Evolutionary conservation across 1,140 invertebrate species (phyloP), one percentile per base, ranked within the genome.

Genomic region (Drosophila nebulosa): DNA sequence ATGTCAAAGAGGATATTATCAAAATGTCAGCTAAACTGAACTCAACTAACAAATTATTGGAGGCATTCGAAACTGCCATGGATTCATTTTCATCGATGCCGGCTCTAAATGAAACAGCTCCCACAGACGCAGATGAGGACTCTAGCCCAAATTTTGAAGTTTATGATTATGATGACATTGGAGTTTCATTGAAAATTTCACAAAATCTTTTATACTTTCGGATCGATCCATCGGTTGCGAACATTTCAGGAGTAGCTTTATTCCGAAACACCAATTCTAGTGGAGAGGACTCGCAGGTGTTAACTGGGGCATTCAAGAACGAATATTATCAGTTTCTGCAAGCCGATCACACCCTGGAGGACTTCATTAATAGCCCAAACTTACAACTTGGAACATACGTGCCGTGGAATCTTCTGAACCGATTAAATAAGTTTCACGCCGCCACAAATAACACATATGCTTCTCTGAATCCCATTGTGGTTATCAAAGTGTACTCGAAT

Each of bases 221-320:
- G 35, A 92, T 93, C 2, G 93, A 93, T 86, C 93, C 94, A 2
- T 46, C 65, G 5, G 67, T 90, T 27, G 93, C 92, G 36, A 94
- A 94, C 74, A 86, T 94, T 30, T 93, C 92, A 42, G 94, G 94
- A n/a, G 78, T 94, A 42, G 93, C 92, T n/a, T 36, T 94, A 27
- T 91, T 92, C 51, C 39, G 59, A 10, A 70, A 74, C 51, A 46
- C 42, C 6, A 55, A 56, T 3, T 16, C 26, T 4, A 22, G 2
- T 7, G 35, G 42, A 6, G 5, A 7, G 5, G 5, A 7, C 2
- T 10, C 22, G 0, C 5, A 57, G 30, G 10, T 64, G 3, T 50
- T 79, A 7, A 68, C 60, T 7, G 81, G 83, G 5, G 64, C 77
- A 22, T 94, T 94, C 76, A 83, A 71, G 2, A 81, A 92, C 60